Evolutionary conservation across 2,888 invertebrate genomes (phyloP), one percentile per base, ranked within the genome.

Genomic region (Bembecia ichneumoniformis): DNA sequence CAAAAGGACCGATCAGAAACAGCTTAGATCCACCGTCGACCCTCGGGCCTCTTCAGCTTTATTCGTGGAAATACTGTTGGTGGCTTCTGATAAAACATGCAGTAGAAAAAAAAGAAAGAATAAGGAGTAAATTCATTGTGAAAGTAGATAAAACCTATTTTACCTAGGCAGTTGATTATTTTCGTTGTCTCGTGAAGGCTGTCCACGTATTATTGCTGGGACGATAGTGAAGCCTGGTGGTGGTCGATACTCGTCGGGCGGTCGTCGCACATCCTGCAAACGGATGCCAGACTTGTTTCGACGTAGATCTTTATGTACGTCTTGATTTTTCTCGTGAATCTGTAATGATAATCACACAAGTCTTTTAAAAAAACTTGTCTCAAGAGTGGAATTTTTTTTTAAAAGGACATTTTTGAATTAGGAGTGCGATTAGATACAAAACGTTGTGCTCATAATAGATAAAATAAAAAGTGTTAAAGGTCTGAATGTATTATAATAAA

Each of bases 261-360:
- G 77, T 14, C 88, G 81, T 49, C 88, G 81, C 14, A 92, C 78
- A 43, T 90, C 89, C 49, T 81, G 76, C 47, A 90, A 61, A 10
- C 87, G 74, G 10, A 91, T 76, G 0, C 90, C 90, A 0, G 89
- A 88, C 67, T 91, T 91, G 66, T 91, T 91, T 14, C 89, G 87
- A 0, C 91, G 83, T 35, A 92, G 76, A 63, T 90, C 89, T 63
- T 91, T 91, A 68, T 92, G 92, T 3, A 90, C 77, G 47, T 91
- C 91, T 69, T 92, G 91, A 64, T 92, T 92, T 55, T 88, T 88
- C 72, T 89, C 88, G 66, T 92, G 91, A 9, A 92, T 89, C 92
- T 92, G 67, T 7, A 63, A 14, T 28, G 9, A 28, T 9, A 28
- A 28, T 28, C 2, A 28, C 9, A 28, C 9, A 9, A 7, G 28